phyloP scores from a whole-genome alignment of 2,888 invertebrate genomes.

The Cristatella mucedo region DNA sequence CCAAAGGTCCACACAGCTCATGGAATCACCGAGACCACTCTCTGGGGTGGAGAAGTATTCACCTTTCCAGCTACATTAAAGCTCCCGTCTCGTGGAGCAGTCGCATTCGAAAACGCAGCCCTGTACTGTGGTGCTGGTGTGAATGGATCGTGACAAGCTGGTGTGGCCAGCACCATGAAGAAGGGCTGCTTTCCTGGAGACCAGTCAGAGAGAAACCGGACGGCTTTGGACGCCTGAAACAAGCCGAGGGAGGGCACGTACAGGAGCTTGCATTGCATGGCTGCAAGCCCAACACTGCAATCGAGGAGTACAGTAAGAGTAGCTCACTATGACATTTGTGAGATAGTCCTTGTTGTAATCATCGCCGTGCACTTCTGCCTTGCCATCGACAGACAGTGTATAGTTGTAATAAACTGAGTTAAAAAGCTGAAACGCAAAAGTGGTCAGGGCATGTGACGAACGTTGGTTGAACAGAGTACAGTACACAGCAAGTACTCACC shows the following conservation, averaged over 20 bases:
- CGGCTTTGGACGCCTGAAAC: too few species aligned
- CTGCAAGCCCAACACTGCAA: slow-evolving; percentile 3
- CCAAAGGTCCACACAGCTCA: background rate
- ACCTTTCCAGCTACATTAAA: slow-evolving; percentile 40
- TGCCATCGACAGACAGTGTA: slow-evolving; percentile 63
- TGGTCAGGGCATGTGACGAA: background rate
- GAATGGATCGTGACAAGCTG: slow-evolving; percentile 72
- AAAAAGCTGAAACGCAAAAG: background rate
- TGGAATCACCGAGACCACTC: background rate
- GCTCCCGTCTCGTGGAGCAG: slow-evolving; percentile 50
- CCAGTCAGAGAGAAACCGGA: too few species aligned
- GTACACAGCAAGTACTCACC: too few species aligned
- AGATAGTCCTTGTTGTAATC: slow-evolving; percentile 50
- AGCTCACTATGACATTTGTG: slow-evolving; percentile 63
- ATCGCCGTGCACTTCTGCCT: slow-evolving; percentile 46
- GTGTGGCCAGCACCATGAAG: slow-evolving; percentile 69
- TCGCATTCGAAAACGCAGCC: slow-evolving; percentile 46
- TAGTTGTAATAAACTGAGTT: slow-evolving; percentile 87
- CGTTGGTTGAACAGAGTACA: too few species aligned
- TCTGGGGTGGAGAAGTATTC: slow-evolving; percentile 6
- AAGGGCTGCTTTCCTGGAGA: too few species aligned
- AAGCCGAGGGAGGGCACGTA: too few species aligned
- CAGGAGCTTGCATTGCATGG: too few species aligned
- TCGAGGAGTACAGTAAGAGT: slow-evolving; percentile 9
- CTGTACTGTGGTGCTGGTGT: slow-evolving; percentile 60